A percentile compares a stretch with the other conserved stretches of the same genome.
Evolutionary conservation across 1,140 invertebrate species (phyloP).

Genomic region (Chelonus insularis): DNA sequence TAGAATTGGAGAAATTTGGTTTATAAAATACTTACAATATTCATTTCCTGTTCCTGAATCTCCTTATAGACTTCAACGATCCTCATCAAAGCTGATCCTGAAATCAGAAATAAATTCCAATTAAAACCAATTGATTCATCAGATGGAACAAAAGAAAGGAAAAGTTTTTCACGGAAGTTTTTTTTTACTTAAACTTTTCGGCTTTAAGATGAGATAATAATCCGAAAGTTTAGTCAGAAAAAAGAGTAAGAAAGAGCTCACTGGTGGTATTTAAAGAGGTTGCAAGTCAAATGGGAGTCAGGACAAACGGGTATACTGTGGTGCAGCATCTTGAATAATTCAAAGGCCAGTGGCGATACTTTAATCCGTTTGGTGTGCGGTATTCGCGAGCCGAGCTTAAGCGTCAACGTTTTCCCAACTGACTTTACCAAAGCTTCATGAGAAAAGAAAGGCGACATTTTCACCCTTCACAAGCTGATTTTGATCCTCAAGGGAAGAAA

Average conservation of each 20-base stretch:
- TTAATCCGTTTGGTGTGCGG: conserved; percentile 47
- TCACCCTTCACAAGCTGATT: background rate
- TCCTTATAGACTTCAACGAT: conserved; percentile 90
- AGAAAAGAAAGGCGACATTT: background rate
- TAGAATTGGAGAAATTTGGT: no score
- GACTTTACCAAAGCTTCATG: conserved; percentile 20
- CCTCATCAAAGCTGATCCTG: conserved; percentile 87
- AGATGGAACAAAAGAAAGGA: conserved; percentile 18
- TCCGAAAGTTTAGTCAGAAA: background rate
- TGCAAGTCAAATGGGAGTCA: conserved; percentile 21
- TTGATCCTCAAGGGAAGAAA: no score
- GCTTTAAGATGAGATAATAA: background rate
- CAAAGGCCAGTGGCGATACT: conserved; percentile 54
- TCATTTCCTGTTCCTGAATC: conserved; percentile 90
- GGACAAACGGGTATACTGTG: conserved; percentile 13
- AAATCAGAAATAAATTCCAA: conserved; percentile 54
- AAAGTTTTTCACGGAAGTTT: conserved; percentile 41
- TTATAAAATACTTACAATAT: conserved; percentile 90
- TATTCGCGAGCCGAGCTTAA: conserved; percentile 9
- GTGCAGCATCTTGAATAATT: conserved; percentile 52
- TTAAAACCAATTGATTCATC: background rate
- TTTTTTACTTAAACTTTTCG: background rate
- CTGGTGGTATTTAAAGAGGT: conserved; percentile 13
- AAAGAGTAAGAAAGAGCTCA: background rate
- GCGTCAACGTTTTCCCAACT: conserved; percentile 15